Evolutionary conservation across 1,140 invertebrate genomes (phyloP), one percentile per base, ranked within the genome.

Genomic region (Coenobita brevimanus): DNA sequence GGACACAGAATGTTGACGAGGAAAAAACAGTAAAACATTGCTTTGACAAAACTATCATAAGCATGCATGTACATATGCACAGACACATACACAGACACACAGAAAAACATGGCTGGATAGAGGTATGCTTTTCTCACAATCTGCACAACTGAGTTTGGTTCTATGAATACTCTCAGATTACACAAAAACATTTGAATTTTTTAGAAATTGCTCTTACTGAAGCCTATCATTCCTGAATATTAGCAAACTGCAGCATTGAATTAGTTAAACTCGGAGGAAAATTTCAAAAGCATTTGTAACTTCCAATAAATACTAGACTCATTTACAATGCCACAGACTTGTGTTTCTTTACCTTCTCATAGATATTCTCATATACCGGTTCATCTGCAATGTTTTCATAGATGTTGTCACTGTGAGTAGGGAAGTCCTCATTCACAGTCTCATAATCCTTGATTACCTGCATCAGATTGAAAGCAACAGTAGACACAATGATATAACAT

Each of bases 391-490:
- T 81, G 41, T 89, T 81, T 79, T 89, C 88, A 62, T 84, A 84
- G 50, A 84, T 84, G 73, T 85, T 85, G 50, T 84, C 81, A 41
- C 60, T 38, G 33, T 76, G 54, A 60, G n/a, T 82, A 41, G 76
- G 62, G 13, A 64, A 54, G 27, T 88, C 85, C 36, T 88, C 85
- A 50, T 80, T 36, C 24, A 24, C 17, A 41, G 50, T 69, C 60
- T 88, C 85, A 88, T 88, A 88, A 50, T 88, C 85, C 71, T 60
- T 81, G 64, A 88, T 88, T 30, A 88, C 85, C 85, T 88, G 85
- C 38, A 54, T 36, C 54, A 81, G 36, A 75, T 79, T 62, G 6
- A 24, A 24, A 79, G 54, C 46, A 33, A 88, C 27, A 60, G 73
- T 36, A 71, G 43, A 73, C 6, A 84, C 6, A 71, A 3, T 67